These are phyloP conservation scores for Himalopsyche tibetana DNA, from an alignment of 2,888 invertebrate species.

Conservation along the genomic window DNA sequence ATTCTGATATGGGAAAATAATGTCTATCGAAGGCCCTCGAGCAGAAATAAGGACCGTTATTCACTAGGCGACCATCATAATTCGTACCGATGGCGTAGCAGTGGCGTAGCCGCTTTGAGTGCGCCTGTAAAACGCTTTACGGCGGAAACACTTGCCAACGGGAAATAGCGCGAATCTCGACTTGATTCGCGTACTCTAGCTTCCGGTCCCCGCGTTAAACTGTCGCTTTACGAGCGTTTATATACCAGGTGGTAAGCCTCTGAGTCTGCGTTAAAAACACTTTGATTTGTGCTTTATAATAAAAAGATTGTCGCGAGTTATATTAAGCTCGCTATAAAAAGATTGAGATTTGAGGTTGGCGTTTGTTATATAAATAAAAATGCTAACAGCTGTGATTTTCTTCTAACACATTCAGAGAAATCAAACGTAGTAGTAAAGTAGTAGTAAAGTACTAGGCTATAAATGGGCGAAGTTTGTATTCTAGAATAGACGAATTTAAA, in stretches of 20 bases:
- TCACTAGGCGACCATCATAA: conserved; percentile 26
- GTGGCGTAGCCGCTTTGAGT: conserved; percentile 19
- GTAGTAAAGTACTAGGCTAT: no score
- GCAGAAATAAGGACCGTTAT: conserved; percentile 30
- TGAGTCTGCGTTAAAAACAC: conserved; percentile 5
- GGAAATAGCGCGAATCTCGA: conserved; percentile 31
- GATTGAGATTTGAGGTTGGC: not conserved
- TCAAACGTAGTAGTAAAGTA: no score
- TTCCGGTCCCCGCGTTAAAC: conserved; percentile 20
- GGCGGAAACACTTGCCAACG: not conserved
- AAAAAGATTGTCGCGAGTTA: not conserved
- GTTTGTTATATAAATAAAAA: no score
- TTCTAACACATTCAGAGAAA: no score
- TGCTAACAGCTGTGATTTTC: no score
- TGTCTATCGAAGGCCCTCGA: conserved; percentile 27
- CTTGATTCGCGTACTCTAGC: conserved; percentile 8
- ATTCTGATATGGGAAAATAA: conserved; percentile 19
- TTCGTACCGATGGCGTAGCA: conserved; percentile 19
- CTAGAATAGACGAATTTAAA: no score
- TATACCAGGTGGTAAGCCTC: conserved; percentile 16
- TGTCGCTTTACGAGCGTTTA: conserved; percentile 24
- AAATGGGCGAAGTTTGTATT: no score
- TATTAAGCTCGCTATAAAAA: not conserved
- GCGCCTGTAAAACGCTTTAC: conserved; percentile 38
- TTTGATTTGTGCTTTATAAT: conserved; percentile 8